Base-by-base conservation (phyloP, 2,113 vertebrate species). In the Grallaria varia region DNA sequence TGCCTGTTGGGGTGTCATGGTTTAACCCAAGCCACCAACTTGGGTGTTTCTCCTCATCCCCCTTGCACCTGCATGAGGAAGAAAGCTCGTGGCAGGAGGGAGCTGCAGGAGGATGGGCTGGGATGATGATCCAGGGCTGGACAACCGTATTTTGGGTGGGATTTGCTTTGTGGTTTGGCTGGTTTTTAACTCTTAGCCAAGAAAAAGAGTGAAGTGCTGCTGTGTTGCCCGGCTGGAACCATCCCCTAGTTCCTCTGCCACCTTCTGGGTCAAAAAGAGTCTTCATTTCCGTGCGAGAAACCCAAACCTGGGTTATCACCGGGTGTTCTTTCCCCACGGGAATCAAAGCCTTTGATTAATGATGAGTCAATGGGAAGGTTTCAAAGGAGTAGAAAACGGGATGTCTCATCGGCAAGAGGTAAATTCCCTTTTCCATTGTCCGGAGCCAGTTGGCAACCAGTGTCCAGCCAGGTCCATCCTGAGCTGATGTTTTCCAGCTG, bases 401-500 rank as follows among this genome's bases (percentile, higher is more conserved):
- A 78, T 15, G 10, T 90, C 92, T 95, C 91, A 84, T 93, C 90
- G 95, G 92, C 58, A 33, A 89, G 82, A 74, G 86, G 87, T 93
- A 93, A 74, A 67, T 95, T 96, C 88, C 62, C 69, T 90, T 89
- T 91, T 87, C 93, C 82, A 86, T 95, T 95, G 94, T 92, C 66
- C 45, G 1, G 27, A 60, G 90, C 90, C 96, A 92, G 14, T 50
- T 95, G 87, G 93, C 95, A 90, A 39, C 85, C 76, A 44, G 40
- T 86, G 66, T 80, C 93, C 80, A 67, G 39, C 80, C 17, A 76
- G 90, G 73, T 85, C 86, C 90, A 90, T 89, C 87, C 84, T 63
- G 82, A 94, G 95, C 84, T 93, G 53, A 93, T 88, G 75, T 87
- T 90, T 92, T 96, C 92, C 94, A 97, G 66, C 92, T 93, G 97